phyloP scores from a whole-genome alignment of 2,888 invertebrate species.

The Sinhomidia bicolor region DNA sequence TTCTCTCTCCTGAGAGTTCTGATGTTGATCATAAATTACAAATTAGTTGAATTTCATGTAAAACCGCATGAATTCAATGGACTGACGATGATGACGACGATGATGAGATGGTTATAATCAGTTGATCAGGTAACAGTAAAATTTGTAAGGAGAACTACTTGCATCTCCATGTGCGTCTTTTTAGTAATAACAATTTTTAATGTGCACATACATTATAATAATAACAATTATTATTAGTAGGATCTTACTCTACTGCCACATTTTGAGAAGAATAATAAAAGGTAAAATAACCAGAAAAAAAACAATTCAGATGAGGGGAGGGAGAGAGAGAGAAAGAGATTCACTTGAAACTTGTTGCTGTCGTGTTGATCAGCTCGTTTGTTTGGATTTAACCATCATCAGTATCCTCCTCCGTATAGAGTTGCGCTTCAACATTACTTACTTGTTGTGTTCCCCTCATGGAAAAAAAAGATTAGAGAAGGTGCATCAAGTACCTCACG shows the following conservation, averaged over 20 bases:
- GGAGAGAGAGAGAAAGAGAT: too few species aligned
- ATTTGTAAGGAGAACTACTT: not conserved
- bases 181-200: not conserved
- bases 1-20: constrained; percentile 48
- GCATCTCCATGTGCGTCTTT: too few species aligned
- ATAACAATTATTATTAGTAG: constrained; percentile 14
- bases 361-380: constrained; percentile 49
- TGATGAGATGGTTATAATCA: not conserved
- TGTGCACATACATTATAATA: constrained; percentile 30
- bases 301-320: too few species aligned
- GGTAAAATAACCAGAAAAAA: constrained; percentile 27
- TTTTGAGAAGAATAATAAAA: not conserved
- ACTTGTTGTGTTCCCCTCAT: constrained; percentile 51
- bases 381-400: constrained; percentile 14
- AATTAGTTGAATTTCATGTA: constrained; percentile 70
- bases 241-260: not conserved
- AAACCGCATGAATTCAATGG: constrained; percentile 52
- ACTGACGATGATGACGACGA: not conserved
- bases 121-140: constrained; percentile 12
- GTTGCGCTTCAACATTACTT: constrained; percentile 14
- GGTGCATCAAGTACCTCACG: constrained; percentile 24
- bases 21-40: constrained; percentile 67
- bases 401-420: constrained; percentile 1
- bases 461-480: constrained; percentile 19
- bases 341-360: constrained; percentile 40